These are phyloP conservation scores for Nezara viridula DNA, from an alignment of 2,888 invertebrate species.

Conservation along the genomic window DNA sequence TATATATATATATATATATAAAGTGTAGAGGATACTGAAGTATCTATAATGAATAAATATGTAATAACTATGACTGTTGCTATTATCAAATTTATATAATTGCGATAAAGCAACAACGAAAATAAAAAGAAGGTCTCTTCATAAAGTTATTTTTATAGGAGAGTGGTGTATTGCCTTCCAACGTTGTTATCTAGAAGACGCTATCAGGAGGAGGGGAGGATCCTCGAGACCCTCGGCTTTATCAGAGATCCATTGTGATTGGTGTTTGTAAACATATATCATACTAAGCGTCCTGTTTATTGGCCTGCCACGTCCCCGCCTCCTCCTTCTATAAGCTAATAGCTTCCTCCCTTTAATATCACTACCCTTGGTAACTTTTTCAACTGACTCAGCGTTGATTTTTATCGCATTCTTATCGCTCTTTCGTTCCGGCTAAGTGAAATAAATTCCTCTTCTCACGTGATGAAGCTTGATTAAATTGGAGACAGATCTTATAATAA, in stretches of 20 bases:
- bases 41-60: no score
- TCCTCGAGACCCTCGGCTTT: not conserved
- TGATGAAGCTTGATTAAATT: not conserved
- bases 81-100: no score
- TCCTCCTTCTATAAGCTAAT: not conserved
- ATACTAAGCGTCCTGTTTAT: not conserved
- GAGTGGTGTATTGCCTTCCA: not conserved
- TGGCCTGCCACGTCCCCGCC: not conserved
- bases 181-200: not conserved
- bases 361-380: not conserved
- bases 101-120: no score
- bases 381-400: slow-evolving; percentile 6
- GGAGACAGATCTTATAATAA: no score
- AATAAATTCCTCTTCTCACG: not conserved
- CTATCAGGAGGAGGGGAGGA: not conserved
- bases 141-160: no score
- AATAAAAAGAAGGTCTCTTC: no score
- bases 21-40: no score
- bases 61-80: no score
- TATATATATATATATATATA: no score
- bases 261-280: slow-evolving; percentile 31
- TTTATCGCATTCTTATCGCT: not conserved
- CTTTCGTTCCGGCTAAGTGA: not conserved
- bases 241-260: slow-evolving; percentile 1
- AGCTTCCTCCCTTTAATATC: not conserved